Evolutionary conservation across 2,888 invertebrate genomes (phyloP), one percentile per base, ranked within the genome.

Genomic region (Epinotia brunnichana): DNA sequence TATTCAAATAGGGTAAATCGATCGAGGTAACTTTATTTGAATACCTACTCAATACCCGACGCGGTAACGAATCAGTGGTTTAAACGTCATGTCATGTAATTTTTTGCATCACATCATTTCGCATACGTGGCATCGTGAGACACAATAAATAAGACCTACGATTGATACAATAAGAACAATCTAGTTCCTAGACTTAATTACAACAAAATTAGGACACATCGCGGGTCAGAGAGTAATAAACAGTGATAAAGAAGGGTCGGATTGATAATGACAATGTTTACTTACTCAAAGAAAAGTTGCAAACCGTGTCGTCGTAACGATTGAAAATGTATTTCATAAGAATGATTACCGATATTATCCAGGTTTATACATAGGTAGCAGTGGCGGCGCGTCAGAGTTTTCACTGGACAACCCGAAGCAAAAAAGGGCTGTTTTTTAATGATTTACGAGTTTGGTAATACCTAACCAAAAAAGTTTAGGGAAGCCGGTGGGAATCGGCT

Each of bases 261-360:
- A 29, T 15, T 53, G 60, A 67, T 61, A 66, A 54, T 41, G 17
- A 9, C 19, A 17, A 29, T 57, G 61, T 60, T 56, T 56, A 48
- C 53, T 56, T 56, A 48, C 53, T 54, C 62, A 68, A 72, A 60
- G 66, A 71, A 72, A 61, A 67, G 59, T 60, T 59, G 19, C 17
- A 57, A 48, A 61, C 24, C 15, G 54, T 29, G 56, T 56, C 7
- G 19, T 17, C 56, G 60, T 60, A 60, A 59, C 15, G 17, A 17
- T 44, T 21, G 21, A 21, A 44, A 44, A 0, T 59, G 1, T 17
- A 29, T 2, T 57, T 35, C 17, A 57, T 48, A 48, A 48, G 48
- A n/a, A 48, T 1, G 2, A 48, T 48, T 48, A 15, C 48, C n/a
- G 0, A 48, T 7, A 48, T 48, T n/a, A 41, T 41, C 41, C 41